These are phyloP conservation scores for Melitaea athalia DNA, from an alignment of 2,888 invertebrate species.

Conservation along the genomic window DNA sequence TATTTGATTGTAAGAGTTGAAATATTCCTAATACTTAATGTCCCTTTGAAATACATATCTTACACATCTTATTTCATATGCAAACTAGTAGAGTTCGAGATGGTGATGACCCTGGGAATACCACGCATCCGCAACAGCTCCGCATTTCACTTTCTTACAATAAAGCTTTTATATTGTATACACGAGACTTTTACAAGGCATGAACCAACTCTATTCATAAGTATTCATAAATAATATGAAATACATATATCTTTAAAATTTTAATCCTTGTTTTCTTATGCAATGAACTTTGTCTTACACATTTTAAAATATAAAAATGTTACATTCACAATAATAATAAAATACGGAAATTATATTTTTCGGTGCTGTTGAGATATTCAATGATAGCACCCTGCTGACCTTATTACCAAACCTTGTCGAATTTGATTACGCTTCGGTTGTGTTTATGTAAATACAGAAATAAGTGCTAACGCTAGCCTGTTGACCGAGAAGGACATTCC, in stretches of 20 bases:
- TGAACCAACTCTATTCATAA: background rate
- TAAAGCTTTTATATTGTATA: constrained; percentile 46
- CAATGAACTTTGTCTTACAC: background rate
- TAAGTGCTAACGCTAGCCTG: constrained; percentile 39
- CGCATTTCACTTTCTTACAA: constrained; percentile 63
- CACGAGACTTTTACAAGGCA: background rate
- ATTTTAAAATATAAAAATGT: background rate
- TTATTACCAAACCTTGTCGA: constrained; percentile 6
- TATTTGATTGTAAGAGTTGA: background rate
- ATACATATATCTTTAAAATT: no score
- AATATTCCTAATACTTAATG: constrained; percentile 4
- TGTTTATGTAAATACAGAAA: constrained; percentile 35
- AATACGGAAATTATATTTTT: background rate
- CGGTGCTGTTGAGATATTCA: constrained; percentile 3
- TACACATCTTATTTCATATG: constrained; percentile 14
- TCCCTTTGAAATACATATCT: background rate
- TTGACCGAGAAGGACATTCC: constrained; percentile 60
- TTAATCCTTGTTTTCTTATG: background rate
- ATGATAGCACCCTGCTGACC: background rate
- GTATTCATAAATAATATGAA: background rate
- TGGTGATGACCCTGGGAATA: constrained; percentile 32
- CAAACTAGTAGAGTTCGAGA: constrained; percentile 26
- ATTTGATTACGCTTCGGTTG: constrained; percentile 15
- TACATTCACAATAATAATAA: background rate
- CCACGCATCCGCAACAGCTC: constrained; percentile 36